phyloP scores from a whole-genome alignment of 2,888 invertebrate genomes.

The Muschampia staudingeri region DNA sequence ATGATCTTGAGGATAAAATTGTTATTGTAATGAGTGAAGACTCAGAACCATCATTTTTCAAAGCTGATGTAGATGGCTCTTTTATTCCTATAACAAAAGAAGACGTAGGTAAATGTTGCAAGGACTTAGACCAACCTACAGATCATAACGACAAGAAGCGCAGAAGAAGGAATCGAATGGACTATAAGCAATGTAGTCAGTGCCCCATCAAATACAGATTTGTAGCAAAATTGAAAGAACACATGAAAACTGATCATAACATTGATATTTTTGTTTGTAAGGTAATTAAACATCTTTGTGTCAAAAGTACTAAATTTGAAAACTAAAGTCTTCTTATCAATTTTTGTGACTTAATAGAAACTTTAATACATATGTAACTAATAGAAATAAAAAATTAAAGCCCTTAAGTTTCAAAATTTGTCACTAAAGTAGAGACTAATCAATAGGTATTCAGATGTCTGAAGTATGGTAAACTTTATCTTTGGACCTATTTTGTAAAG shows the following conservation, averaged over 20 bases:
- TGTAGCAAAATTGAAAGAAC: constrained; percentile 81
- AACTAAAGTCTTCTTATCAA: no score
- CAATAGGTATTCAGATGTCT: no score
- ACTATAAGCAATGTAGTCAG: constrained; percentile 75
- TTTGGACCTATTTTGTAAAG: no score
- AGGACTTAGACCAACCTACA: neutral
- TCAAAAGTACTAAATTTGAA: neutral
- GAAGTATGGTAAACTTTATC: no score
- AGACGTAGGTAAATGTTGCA: constrained; percentile 13
- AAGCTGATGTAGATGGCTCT: constrained; percentile 68
- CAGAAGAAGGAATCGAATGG: constrained; percentile 81
- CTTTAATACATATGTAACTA: no score
- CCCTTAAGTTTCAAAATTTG: no score
- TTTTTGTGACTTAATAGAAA: no score
- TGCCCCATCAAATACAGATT: constrained; percentile 85
- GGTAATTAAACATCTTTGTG: constrained; percentile 72
- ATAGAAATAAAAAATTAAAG: no score
- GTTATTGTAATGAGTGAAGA: constrained; percentile 76
- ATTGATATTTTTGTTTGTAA: constrained; percentile 81
- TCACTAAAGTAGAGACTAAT: no score
- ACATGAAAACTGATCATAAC: constrained; percentile 82
- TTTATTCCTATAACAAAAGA: constrained; percentile 60
- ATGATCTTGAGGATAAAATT: constrained; percentile 68
- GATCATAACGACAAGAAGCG: constrained; percentile 68
- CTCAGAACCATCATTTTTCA: constrained; percentile 71